These are phyloP conservation scores for Pseudoips prasinana DNA, from an alignment of 2,888 invertebrate genomes.

Conservation along the genomic window DNA sequence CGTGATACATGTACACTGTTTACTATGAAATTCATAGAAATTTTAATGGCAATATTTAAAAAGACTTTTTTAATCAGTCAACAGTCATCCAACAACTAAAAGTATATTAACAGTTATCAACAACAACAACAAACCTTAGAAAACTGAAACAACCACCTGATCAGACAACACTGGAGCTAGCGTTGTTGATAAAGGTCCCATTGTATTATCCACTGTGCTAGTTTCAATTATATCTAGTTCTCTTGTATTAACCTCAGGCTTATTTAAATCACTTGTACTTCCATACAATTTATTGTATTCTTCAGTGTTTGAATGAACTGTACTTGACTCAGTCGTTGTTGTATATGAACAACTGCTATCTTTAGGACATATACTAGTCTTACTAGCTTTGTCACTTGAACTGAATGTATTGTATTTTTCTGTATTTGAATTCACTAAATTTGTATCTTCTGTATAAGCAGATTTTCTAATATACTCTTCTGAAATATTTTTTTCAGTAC, in stretches of 20 bases:
- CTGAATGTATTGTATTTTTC: not conserved
- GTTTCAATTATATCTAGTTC: not conserved
- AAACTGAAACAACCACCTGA: slow-evolving; percentile 43
- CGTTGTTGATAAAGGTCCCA: slow-evolving; percentile 15
- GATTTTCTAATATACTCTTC: not conserved
- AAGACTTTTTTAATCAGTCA: too few species aligned
- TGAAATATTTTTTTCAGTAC: slow-evolving; percentile 1
- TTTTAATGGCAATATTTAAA: too few species aligned
- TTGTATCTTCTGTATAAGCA: slow-evolving; percentile 1
- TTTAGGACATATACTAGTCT: too few species aligned
- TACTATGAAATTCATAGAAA: too few species aligned
- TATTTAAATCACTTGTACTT: not conserved
- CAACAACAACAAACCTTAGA: slow-evolving; percentile 31
- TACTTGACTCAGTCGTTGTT: too few species aligned
- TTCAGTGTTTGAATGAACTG: not conserved
- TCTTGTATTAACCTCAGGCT: slow-evolving; percentile 1
- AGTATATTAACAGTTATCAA: slow-evolving; percentile 1
- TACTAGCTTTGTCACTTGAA: not conserved
- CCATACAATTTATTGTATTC: not conserved
- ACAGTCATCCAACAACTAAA: too few species aligned
- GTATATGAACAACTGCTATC: too few species aligned
- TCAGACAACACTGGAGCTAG: slow-evolving; percentile 24
- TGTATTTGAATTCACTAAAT: not conserved
- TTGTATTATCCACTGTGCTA: slow-evolving; percentile 2
- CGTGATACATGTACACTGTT: too few species aligned